Evolutionary conservation across 1,140 invertebrate species (phyloP).

Genomic region (Drosophila nebulosa): DNA sequence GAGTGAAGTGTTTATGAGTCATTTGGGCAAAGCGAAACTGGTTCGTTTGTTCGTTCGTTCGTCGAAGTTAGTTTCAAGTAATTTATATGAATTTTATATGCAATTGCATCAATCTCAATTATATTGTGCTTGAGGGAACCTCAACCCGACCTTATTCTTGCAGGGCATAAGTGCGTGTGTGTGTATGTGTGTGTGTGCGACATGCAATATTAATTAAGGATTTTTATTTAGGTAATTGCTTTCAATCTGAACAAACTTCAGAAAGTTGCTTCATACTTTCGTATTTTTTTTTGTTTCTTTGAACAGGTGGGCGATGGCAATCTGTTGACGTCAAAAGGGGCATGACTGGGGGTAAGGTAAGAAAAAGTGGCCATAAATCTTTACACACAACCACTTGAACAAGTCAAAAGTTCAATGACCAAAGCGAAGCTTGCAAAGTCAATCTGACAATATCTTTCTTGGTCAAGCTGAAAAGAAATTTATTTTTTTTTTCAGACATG

Average conservation of each 20-base stretch:
- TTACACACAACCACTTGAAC: constrained; percentile 15
- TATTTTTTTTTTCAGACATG: constrained; percentile 15
- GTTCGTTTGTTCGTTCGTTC: constrained; percentile 11
- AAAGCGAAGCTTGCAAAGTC: constrained; percentile 27
- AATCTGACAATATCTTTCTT: constrained; percentile 48
- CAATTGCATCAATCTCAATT: constrained; percentile 78
- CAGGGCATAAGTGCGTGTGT: not conserved
- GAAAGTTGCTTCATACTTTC: constrained; percentile 13
- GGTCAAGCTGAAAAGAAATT: constrained; percentile 24
- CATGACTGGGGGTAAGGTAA: constrained; percentile 1
- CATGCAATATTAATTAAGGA: constrained; percentile 74
- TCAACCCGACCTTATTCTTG: not conserved
- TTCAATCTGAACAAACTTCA: constrained; percentile 39
- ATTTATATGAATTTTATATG: constrained; percentile 75
- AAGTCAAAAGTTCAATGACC: constrained; percentile 59
- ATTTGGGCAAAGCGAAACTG: constrained; percentile 65
- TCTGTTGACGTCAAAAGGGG: constrained; percentile 19
- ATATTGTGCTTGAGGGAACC: constrained; percentile 44
- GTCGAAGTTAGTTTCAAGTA: constrained; percentile 55
- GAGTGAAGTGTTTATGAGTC: constrained; percentile 61
- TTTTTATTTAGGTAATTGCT: constrained; percentile 74
- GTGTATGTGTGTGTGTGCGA: constrained; percentile 33
- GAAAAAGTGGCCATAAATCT: constrained; percentile 39
- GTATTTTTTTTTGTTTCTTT: not conserved
- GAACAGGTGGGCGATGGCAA: constrained; percentile 12